Conservation (phyloP, 2,113 vertebrate species). For the Puffinus mauretanicus region DNA sequence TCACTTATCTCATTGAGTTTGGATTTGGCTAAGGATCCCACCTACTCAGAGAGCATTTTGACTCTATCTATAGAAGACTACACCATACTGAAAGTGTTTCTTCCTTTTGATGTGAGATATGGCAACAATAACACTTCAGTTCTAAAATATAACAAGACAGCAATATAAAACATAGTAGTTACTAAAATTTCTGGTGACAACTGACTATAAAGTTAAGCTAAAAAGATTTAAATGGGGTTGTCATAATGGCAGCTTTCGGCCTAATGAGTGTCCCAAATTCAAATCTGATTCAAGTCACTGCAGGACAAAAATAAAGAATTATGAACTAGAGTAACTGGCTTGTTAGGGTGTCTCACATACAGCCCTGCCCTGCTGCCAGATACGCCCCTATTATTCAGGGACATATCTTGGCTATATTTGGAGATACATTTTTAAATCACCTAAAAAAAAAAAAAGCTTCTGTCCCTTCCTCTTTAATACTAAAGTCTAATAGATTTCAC, state of each 20-base stretch:
- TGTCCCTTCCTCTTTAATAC: not conserved
- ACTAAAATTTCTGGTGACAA: not conserved
- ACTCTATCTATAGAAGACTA: conserved; percentile 57
- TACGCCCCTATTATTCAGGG: not conserved
- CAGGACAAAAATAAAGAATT: not conserved
- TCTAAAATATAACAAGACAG: conserved; percentile 42
- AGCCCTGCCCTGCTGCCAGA: not conserved
- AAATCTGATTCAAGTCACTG: not conserved
- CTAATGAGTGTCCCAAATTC: not conserved
- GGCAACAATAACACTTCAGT: conserved; percentile 46
- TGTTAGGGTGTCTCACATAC: not conserved
- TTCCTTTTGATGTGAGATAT: conserved; percentile 53
- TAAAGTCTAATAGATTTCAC: not conserved
- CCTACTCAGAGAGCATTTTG: conserved; percentile 55
- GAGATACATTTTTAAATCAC: not conserved
- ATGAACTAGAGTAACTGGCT: not conserved
- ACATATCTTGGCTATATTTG: not conserved
- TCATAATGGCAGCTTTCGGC: not conserved
- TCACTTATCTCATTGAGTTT: conserved; percentile 55
- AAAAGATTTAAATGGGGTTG: not conserved
- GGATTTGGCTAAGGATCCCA: conserved; percentile 44
- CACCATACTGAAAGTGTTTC: conserved; percentile 40
- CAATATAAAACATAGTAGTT: conserved; percentile 30
- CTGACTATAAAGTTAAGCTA: not conserved
- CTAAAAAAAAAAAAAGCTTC: not conserved